These are phyloP conservation scores for Chaenodraco wilsoni DNA, from an alignment of 2,797 vertebrate genomes.

Conservation along the genomic window DNA sequence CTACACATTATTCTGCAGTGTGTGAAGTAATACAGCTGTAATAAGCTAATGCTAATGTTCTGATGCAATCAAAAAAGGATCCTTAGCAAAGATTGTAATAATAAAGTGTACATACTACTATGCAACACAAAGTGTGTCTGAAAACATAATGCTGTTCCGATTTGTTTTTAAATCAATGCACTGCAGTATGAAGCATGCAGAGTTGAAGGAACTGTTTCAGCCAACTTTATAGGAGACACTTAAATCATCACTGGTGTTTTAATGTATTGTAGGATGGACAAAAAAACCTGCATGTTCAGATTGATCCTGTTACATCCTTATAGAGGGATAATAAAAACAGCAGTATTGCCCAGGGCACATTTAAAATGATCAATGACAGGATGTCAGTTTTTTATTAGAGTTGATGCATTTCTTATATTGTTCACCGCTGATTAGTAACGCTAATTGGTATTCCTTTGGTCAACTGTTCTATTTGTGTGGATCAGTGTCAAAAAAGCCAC, in stretches of 20 bases:
- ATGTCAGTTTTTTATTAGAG: not conserved
- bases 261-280: not conserved
- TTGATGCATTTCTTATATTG: not conserved
- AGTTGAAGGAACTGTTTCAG: not conserved
- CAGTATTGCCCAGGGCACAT: not conserved
- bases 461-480: not conserved
- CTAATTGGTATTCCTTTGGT: not conserved
- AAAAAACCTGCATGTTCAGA: not conserved
- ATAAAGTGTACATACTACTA: too few species aligned
- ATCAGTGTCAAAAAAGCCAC: conserved; percentile 25
- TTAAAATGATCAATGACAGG: not conserved
- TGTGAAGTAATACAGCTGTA: not conserved
- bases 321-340: not conserved
- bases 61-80: not conserved
- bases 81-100: too few species aligned
- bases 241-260: not conserved
- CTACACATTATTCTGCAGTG: not conserved
- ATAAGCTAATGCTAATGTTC: not conserved
- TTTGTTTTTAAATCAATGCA: too few species aligned
- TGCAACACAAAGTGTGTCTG: too few species aligned
- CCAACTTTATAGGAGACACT: not conserved
- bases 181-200: too few species aligned
- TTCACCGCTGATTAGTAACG: not conserved
- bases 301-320: not conserved
- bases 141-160: too few species aligned